These are phyloP conservation scores for Eristalis pertinax DNA, from an alignment of 2,888 invertebrate genomes.

Conservation along the genomic window DNA sequence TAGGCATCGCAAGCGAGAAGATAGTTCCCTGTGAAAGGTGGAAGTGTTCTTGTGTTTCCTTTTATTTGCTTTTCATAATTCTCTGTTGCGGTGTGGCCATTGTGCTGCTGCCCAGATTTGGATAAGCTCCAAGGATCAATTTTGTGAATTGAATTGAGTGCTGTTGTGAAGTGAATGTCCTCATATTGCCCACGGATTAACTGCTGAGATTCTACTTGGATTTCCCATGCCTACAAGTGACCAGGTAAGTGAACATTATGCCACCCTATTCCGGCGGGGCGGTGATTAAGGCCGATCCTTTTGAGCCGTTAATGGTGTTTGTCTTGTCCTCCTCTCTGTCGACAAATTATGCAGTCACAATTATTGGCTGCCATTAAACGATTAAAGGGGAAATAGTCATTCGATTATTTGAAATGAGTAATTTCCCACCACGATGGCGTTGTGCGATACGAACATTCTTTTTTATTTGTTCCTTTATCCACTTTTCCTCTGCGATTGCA, in stretches of 20 bases:
- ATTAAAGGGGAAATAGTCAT: constrained; percentile 29
- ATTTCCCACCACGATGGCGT: constrained; percentile 26
- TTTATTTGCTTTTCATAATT: background rate
- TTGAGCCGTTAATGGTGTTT: constrained; percentile 21
- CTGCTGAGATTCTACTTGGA: constrained; percentile 30
- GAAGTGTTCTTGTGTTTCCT: constrained; percentile 12
- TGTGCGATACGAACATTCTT: constrained; percentile 23
- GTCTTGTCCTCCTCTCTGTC: constrained; percentile 7
- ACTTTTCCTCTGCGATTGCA: background rate
- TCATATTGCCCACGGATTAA: constrained; percentile 28
- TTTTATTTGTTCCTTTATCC: background rate
- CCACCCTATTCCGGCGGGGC: background rate
- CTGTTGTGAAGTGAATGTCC: constrained; percentile 1
- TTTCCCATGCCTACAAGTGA: constrained; percentile 12
- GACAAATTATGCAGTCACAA: constrained; percentile 32
- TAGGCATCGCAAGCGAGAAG: background rate
- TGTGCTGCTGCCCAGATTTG: constrained; percentile 9
- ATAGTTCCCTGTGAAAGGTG: background rate
- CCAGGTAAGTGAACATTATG: constrained; percentile 32
- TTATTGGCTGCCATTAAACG: constrained; percentile 43
- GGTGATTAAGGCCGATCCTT: background rate
- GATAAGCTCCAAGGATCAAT: constrained; percentile 52
- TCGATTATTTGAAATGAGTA: constrained; percentile 33
- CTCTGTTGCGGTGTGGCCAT: background rate
- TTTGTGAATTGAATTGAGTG: constrained; percentile 49